Conservation (phyloP, 2,113 vertebrate species). For the Manacus vitellinus region DNA sequence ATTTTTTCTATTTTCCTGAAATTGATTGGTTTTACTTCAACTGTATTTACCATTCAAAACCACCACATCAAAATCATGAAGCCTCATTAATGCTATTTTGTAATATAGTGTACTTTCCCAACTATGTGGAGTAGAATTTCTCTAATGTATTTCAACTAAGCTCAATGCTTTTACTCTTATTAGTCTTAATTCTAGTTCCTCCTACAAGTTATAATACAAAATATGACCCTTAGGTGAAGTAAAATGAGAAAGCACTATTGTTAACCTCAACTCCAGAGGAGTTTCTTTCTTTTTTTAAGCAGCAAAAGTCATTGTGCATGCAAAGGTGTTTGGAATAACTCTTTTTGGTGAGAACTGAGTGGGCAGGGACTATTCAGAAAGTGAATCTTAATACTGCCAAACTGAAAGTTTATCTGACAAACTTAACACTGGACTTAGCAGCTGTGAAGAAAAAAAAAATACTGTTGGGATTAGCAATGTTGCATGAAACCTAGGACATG, state of each 20-base stretch:
- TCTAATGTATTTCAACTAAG: background rate
- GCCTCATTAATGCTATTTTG: background rate
- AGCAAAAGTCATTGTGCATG: background rate
- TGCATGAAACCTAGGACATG: background rate
- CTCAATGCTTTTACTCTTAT: background rate
- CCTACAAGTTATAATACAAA: background rate
- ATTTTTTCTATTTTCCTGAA: background rate
- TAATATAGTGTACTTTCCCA: background rate
- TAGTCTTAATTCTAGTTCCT: background rate
- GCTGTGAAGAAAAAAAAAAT: background rate
- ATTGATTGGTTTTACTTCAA: background rate
- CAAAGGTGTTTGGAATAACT: background rate
- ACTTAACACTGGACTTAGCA: background rate
- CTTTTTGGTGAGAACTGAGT: background rate
- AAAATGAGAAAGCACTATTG: background rate
- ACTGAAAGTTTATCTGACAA: background rate
- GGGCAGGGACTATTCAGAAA: background rate
- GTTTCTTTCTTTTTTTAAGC: background rate
- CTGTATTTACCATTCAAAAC: background rate
- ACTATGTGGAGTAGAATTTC: background rate
- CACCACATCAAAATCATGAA: background rate
- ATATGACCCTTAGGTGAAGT: background rate
- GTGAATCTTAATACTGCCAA: background rate
- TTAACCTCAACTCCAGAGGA: background rate
- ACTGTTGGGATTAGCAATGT: background rate